Percentiles rank a stretch among this genome's conserved stretches.
Conservation (phyloP, 53 echinoderm and acorn worm species). For the Mesocentrotus franciscanus region DNA sequence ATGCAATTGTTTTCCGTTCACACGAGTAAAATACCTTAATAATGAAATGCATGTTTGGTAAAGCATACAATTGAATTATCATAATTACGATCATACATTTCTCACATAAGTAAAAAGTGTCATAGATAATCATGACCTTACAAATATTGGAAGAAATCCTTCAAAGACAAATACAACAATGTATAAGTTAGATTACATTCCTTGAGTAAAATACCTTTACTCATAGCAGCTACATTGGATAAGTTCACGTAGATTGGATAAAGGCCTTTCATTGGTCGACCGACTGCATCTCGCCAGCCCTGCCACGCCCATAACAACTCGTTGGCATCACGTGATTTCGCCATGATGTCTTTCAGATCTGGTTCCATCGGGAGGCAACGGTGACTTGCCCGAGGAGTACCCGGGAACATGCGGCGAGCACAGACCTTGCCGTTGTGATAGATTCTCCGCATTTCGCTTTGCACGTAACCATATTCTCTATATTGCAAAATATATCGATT, state of each 20-base stretch:
- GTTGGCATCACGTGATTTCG: conserved; percentile 68
- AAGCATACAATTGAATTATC: no score
- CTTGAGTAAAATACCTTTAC: conserved; percentile 58
- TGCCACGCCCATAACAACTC: conserved; percentile 83
- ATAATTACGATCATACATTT: no score
- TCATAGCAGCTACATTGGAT: conserved; percentile 73
- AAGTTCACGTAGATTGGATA: conserved; percentile 76
- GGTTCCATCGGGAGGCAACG: conserved; percentile 77
- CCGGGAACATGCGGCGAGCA: neutral
- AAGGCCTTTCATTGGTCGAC: conserved; percentile 69
- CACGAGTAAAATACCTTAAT: conserved; percentile 50
- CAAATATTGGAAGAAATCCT: no score
- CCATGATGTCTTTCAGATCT: conserved; percentile 72
- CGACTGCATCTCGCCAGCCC: conserved; percentile 81
- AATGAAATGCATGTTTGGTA: no score
- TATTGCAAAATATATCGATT: conserved; percentile 45
- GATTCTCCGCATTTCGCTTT: conserved; percentile 71
- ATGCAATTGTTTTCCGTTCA: neutral
- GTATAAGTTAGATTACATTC: no score
- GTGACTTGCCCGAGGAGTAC: neutral
- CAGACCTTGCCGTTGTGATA: conserved; percentile 77
- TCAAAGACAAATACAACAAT: no score
- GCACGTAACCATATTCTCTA: conserved; percentile 38
- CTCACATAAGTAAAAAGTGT: no score
- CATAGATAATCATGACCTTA: no score